These are phyloP conservation scores for Sitta europaea DNA, from an alignment of 2,113 vertebrate species.

Conservation along the genomic window DNA sequence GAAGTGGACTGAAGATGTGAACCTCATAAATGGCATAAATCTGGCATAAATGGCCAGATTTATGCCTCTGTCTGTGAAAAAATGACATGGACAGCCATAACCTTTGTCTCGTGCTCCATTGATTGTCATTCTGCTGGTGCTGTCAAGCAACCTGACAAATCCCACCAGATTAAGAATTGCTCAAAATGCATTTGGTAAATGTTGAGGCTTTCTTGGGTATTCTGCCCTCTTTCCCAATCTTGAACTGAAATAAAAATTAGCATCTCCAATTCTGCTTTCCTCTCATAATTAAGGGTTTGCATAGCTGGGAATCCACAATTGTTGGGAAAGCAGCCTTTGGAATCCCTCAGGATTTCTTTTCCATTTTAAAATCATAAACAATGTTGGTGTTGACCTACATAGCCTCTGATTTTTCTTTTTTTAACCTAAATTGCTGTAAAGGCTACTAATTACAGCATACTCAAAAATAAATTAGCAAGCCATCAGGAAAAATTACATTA, in stretches of 20 bases:
- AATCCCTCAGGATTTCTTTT: conserved; percentile 13
- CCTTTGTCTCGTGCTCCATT: neutral
- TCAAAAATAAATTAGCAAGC: conserved; percentile 13
- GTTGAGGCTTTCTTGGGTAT: neutral
- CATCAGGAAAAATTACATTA: conserved; percentile 11
- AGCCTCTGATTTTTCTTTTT: neutral
- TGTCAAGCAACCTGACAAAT: neutral
- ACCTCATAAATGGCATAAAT: too few species aligned
- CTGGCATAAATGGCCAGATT: neutral
- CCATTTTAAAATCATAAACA: neutral
- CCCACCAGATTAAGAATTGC: neutral
- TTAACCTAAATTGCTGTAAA: neutral
- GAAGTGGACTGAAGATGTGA: neutral
- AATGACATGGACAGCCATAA: neutral
- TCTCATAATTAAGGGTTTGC: neutral
- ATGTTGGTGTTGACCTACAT: neutral
- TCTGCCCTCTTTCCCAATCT: neutral
- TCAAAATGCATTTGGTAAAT: neutral
- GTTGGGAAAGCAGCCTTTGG: conserved; percentile 16
- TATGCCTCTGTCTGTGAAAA: neutral
- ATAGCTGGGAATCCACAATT: neutral
- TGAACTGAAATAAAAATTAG: neutral
- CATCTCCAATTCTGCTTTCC: neutral
- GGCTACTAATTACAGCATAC: neutral
- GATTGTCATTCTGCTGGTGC: neutral